Conservation (phyloP, 2,888 invertebrate genomes). For the Drosophila colorata region DNA sequence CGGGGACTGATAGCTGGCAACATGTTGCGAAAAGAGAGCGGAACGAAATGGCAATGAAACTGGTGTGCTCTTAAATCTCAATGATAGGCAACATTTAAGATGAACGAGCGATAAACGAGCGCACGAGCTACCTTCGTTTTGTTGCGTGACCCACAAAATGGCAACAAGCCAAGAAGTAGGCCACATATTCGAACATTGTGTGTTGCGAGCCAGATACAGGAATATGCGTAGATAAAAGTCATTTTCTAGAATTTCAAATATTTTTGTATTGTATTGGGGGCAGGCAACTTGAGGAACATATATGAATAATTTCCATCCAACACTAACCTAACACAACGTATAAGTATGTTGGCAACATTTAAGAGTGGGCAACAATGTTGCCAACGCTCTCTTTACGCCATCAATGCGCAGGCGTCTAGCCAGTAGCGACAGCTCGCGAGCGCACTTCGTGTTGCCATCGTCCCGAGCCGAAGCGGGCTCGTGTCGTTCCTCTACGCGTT, state of each 20-base stretch:
- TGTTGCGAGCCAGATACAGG: too few relatives aligned
- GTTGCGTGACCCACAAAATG: slow-evolving; percentile 28
- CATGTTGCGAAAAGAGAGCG: slow-evolving; percentile 73
- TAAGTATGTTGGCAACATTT: slow-evolving; percentile 33
- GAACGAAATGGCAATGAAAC: slow-evolving; percentile 59
- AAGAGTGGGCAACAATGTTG: slow-evolving; percentile 62
- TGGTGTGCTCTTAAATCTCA: neutral
- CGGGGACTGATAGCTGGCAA: slow-evolving; percentile 24
- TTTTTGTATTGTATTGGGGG: too few relatives aligned
- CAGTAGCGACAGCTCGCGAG: neutral
- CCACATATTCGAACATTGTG: slow-evolving; percentile 1
- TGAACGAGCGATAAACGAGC: neutral
- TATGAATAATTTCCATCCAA: neutral
- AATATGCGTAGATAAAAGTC: too few relatives aligned
- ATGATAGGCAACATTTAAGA: too few relatives aligned
- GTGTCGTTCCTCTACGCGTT: slow-evolving; percentile 8
- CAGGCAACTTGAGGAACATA: too few relatives aligned
- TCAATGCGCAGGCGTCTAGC: slow-evolving; percentile 44
- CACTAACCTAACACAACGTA: slow-evolving; percentile 65
- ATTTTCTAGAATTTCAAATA: too few relatives aligned
- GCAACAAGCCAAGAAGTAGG: slow-evolving; percentile 15
- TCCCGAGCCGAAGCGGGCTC: slow-evolving; percentile 17
- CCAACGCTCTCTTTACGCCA: slow-evolving; percentile 36
- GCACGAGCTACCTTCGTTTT: slow-evolving; percentile 1
- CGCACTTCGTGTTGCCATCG: slow-evolving; percentile 28